phyloP scores from a whole-genome alignment of 2,113 vertebrate species.

The Poeciliopsis prolifica region DNA sequence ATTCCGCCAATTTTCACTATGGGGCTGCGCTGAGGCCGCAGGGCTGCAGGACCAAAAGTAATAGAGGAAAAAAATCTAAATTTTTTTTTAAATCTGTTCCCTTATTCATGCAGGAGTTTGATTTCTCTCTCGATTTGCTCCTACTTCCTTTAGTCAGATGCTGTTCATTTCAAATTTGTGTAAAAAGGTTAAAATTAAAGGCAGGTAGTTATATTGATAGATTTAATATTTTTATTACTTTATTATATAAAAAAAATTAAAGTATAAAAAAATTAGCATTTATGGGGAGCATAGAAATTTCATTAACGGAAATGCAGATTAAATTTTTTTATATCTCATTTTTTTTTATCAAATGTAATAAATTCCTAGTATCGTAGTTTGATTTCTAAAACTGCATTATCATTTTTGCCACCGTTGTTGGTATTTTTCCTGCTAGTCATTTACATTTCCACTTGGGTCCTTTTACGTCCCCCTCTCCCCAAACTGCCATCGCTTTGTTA shows the following conservation, averaged over 20 bases:
- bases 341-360: background rate
- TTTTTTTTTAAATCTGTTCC: slow-evolving; percentile 10
- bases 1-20: slow-evolving; percentile 71
- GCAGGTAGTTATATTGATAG: background rate
- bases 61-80: slow-evolving; percentile 35
- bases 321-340: background rate
- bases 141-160: background rate
- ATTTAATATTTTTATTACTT: background rate
- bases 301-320: background rate
- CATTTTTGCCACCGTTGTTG: background rate
- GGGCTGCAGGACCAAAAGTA: slow-evolving; percentile 41
- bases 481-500: slow-evolving; percentile 63
- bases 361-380: background rate
- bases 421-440: background rate
- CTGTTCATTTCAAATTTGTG: slow-evolving; percentile 2
- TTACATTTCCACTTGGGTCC: slow-evolving; percentile 46
- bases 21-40: slow-evolving; percentile 44
- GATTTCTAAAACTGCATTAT: background rate
- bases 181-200: slow-evolving; percentile 62
- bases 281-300: background rate
- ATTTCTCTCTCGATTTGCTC: slow-evolving; percentile 5
- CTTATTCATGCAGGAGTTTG: slow-evolving; percentile 29
- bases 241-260: background rate
- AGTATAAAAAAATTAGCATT: too few relatives aligned
- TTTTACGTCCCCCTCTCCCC: slow-evolving; percentile 35